Evolutionary conservation across 2,113 vertebrate species (phyloP).

Genomic region (Rhabdomys dilectus): DNA sequence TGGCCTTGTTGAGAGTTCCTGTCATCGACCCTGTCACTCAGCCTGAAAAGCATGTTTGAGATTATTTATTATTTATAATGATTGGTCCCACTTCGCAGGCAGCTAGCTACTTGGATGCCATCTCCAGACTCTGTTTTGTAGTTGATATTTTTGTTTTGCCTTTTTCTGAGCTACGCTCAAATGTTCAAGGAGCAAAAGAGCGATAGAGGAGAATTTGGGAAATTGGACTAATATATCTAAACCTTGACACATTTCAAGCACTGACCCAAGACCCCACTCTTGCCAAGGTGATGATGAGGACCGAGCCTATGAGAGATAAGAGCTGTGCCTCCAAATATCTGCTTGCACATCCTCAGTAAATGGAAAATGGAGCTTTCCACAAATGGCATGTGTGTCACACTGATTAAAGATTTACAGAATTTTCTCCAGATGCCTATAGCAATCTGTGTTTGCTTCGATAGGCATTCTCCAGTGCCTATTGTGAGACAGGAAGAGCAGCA

Average conservation of each 20-base stretch:
- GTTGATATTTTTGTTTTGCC: not conserved
- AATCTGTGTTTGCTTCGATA: not conserved
- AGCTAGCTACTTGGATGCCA: constrained; percentile 25
- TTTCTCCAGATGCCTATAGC: not conserved
- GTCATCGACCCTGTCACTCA: constrained; percentile 39
- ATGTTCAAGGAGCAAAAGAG: not conserved
- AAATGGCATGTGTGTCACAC: not conserved
- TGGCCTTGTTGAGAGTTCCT: constrained; percentile 69
- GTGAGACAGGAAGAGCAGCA: not conserved
- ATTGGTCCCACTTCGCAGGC: constrained; percentile 32
- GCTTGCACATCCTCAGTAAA: not conserved
- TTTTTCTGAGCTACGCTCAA: constrained; percentile 45
- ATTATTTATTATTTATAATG: constrained; percentile 64
- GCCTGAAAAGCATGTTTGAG: constrained; percentile 59
- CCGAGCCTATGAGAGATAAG: not conserved
- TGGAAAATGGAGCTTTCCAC: not conserved
- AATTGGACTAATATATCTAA: not conserved
- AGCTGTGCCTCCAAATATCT: not conserved
- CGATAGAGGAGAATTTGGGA: not conserved
- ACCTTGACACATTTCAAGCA: not conserved
- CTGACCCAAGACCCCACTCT: not conserved
- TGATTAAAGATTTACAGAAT: not conserved
- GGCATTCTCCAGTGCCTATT: not conserved
- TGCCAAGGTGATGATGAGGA: not conserved
- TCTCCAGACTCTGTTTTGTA: constrained; percentile 11